These are phyloP conservation scores for Pogonus chalceus DNA, from an alignment of 1,140 invertebrate species.

Conservation along the genomic window DNA sequence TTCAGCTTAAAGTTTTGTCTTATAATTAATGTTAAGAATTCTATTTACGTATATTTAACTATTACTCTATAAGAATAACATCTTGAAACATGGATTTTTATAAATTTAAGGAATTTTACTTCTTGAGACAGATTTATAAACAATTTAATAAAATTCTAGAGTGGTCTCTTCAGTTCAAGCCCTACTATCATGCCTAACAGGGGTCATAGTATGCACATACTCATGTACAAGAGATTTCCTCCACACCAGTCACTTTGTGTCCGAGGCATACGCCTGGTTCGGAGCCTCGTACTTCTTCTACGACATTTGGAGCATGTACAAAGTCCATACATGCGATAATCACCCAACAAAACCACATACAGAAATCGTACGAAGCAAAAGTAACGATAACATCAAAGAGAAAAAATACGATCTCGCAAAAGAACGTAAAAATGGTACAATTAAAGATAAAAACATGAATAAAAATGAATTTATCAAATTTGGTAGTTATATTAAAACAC, in stretches of 20 bases:
- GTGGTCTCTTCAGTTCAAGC: conserved; percentile 58
- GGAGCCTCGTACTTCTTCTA: conserved; percentile 67
- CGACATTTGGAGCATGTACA: conserved; percentile 63
- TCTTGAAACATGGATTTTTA: neutral
- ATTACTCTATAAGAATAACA: conserved; percentile 2
- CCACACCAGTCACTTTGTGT: conserved; percentile 53
- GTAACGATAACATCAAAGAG: conserved; percentile 11
- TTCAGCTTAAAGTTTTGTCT: too few species aligned
- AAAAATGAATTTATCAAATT: conserved; percentile 30
- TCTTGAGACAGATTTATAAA: neutral
- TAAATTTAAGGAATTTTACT: neutral
- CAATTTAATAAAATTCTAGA: conserved; percentile 34
- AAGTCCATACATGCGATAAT: conserved; percentile 35
- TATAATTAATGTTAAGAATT: too few species aligned
- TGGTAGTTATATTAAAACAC: conserved; percentile 46
- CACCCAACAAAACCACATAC: conserved; percentile 10
- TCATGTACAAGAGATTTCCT: conserved; percentile 54
- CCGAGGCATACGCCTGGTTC: conserved; percentile 64
- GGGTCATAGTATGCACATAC: conserved; percentile 48
- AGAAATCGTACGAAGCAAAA: neutral
- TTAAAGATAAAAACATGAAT: conserved; percentile 12
- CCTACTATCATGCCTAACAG: conserved; percentile 49
- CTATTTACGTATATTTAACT: too few species aligned
- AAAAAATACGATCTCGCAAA: too few species aligned
- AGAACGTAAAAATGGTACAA: neutral